These are phyloP conservation scores for Danio albolineatus DNA, from an alignment of 2,797 vertebrate species.

Conservation along the genomic window DNA sequence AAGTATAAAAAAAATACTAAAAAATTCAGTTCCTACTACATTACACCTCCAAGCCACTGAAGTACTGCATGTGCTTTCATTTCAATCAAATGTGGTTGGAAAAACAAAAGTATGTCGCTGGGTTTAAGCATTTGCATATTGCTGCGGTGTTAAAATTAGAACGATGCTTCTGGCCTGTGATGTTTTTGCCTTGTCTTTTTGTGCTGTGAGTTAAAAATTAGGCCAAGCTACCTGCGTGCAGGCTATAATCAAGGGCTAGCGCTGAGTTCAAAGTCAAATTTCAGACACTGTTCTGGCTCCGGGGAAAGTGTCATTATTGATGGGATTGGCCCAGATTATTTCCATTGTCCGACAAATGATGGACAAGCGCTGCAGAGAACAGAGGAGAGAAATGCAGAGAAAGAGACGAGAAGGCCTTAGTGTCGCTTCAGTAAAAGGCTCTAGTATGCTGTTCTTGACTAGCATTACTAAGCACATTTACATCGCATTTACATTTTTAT, in stretches of 20 bases:
- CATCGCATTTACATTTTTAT: constrained; percentile 21
- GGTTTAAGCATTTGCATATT: constrained; percentile 49
- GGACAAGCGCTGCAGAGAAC: constrained; percentile 27
- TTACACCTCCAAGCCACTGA: constrained; percentile 10
- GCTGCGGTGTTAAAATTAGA: constrained; percentile 56
- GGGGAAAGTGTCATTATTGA: constrained; percentile 56
- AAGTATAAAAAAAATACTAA: no score
- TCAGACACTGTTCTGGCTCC: constrained; percentile 43
- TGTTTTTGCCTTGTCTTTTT: constrained; percentile 42
- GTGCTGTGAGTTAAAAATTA: constrained; percentile 47
- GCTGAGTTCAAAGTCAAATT: constrained; percentile 58
- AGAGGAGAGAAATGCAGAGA: constrained; percentile 25
- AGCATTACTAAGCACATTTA: constrained; percentile 41
- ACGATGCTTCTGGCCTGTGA: constrained; percentile 44
- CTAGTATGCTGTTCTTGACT: background rate
- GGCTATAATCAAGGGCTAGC: constrained; percentile 28
- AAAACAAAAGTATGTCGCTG: constrained; percentile 38
- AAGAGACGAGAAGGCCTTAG: background rate
- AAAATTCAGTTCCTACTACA: constrained; percentile 2
- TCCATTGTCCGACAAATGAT: constrained; percentile 53
- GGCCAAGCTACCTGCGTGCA: constrained; percentile 38
- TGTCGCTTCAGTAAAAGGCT: background rate
- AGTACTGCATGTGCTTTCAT: background rate
- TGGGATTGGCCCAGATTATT: constrained; percentile 55
- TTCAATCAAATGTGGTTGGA: background rate